These are phyloP conservation scores for Aspidapion aeneum DNA, from an alignment of 2,888 invertebrate species.

Conservation along the genomic window DNA sequence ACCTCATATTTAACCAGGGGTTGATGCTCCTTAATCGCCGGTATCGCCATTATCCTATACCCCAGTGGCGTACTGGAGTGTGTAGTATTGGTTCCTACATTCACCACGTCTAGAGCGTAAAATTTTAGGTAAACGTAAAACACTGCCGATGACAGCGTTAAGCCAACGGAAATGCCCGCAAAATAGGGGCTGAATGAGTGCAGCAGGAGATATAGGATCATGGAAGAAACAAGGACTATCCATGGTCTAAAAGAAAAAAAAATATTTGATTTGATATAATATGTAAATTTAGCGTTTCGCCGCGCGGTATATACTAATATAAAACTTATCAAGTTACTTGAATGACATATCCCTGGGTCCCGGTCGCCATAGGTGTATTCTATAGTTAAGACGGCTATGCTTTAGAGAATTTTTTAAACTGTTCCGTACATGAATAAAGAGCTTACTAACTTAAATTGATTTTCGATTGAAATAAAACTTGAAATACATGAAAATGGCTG, in stretches of 20 bases:
- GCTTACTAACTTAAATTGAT: no score
- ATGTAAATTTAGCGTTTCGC: no score
- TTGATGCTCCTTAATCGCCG: constrained; percentile 60
- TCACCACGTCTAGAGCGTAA: constrained; percentile 14
- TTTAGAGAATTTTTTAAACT: no score
- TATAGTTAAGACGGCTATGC: no score
- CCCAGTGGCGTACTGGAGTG: background rate
- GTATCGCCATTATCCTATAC: constrained; percentile 54
- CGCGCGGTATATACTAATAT: no score
- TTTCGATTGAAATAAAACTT: no score
- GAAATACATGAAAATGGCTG: no score
- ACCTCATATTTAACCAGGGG: constrained; percentile 60
- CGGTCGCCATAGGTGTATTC: no score
- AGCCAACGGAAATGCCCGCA: constrained; percentile 33
- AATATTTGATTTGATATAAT: constrained; percentile 8
- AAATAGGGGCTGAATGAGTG: constrained; percentile 35
- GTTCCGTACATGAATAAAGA: no score
- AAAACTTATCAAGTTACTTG: no score
- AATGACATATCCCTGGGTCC: no score
- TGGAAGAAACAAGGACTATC: constrained; percentile 26
- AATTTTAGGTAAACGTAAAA: constrained; percentile 29
- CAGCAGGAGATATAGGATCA: constrained; percentile 32
- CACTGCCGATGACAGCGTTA: constrained; percentile 25
- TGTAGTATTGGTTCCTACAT: background rate
- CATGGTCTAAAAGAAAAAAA: constrained; percentile 24